Conservation (phyloP, 2,888 invertebrate species). For the Desoria tigrina region DNA sequence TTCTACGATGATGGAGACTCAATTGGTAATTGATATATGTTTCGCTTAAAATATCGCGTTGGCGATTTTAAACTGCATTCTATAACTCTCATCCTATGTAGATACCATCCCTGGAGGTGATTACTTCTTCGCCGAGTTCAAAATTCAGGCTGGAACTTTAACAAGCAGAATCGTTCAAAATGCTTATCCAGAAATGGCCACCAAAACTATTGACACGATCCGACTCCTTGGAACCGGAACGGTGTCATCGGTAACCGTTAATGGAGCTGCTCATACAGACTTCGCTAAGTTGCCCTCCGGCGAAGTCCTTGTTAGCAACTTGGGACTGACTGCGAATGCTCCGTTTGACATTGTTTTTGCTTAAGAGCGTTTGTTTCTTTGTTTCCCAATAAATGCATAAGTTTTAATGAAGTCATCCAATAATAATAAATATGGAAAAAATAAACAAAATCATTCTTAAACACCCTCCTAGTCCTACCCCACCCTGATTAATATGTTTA, state of each 20-base stretch:
- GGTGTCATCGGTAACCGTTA: conserved; percentile 31
- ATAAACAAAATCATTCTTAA: too few relatives aligned
- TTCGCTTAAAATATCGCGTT: neutral
- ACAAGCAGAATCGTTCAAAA: conserved; percentile 24
- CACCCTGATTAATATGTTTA: too few relatives aligned
- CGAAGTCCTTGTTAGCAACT: conserved; percentile 39
- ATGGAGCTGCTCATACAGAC: conserved; percentile 35
- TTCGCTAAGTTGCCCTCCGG: conserved; percentile 34
- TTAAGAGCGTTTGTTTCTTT: too few relatives aligned
- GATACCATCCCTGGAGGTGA: conserved; percentile 42
- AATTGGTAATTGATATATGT: conserved; percentile 60
- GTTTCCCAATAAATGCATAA: too few relatives aligned
- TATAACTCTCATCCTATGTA: too few relatives aligned
- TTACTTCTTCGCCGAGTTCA: conserved; percentile 42
- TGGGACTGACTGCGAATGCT: conserved; percentile 19
- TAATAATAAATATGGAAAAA: too few relatives aligned
- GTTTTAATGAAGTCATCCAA: too few relatives aligned
- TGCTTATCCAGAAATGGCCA: conserved; percentile 41
- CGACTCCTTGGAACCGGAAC: conserved; percentile 42
- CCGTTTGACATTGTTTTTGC: conserved; percentile 3
- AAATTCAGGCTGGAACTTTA: conserved; percentile 24
- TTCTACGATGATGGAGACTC: conserved; percentile 83
- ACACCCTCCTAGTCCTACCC: too few relatives aligned
- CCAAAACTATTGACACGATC: conserved; percentile 31
- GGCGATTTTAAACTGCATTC: too few relatives aligned